Evolutionary conservation across 2,888 invertebrate genomes (phyloP), one percentile per base, ranked within the genome.

Genomic region (Agrilus mali): DNA sequence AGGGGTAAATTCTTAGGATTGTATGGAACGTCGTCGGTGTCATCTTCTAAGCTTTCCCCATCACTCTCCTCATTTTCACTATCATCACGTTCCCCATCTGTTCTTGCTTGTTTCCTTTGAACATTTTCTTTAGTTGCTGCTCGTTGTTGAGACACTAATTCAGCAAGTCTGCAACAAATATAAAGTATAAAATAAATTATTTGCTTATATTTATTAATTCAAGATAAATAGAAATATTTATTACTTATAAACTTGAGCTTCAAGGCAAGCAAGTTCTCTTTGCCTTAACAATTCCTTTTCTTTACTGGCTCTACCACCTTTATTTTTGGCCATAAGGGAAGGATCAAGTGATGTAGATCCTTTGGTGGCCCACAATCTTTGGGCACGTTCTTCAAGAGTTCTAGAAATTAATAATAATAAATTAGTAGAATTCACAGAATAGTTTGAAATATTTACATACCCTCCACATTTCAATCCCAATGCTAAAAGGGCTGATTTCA

Each of bases 1-100:
- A 99, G 78, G 0, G 98, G 98, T 43, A 99, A 70, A 70, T 99
- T 99, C 70, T 99, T 99, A 0, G 98, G 98, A 71, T 99, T 99
- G 66, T 98, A 98, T 0, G 97, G 97, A 31, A 97, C 90, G 60
- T 95, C 94, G 50, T 94, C 90, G 53, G 92, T 90, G 47, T 82
- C 80, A 55, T 89, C 89, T 47, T 93, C 87, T 37, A 87, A 86
- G 38, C 82, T 85, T 50, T 80, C 80, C 39, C 75, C 74, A 4
- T 77, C 90, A 54, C 87, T 88, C 40, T 85, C 89, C 55, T 93
- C 92, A 16, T 81, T 87, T 60, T 90, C 90, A 39, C 89, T 90
- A 61, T 94, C 92, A 49, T 93, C 88, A 1, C 92, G 72, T 67
- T 94, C 93, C 7, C 90, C 93, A 34, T 89, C 92, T 1, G 92